phyloP scores from a whole-genome alignment of 2,797 vertebrate species.

The Hapalemur alaotrensis region DNA sequence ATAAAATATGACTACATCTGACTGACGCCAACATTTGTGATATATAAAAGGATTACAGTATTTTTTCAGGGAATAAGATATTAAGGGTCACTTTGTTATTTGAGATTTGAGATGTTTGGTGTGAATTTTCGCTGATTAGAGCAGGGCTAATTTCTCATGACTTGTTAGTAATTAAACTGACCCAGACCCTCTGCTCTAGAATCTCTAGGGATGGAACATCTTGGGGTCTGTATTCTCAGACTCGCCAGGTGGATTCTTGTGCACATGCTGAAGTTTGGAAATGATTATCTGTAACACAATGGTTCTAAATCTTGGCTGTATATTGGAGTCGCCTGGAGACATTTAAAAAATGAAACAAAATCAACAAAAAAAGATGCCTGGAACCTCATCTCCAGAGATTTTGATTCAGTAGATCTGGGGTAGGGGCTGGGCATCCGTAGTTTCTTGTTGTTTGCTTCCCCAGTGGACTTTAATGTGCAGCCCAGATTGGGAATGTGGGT shows the following conservation, averaged over 20 bases:
- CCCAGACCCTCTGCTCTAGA: background rate
- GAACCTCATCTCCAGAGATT: background rate
- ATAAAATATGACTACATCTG: background rate
- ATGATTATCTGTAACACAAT: background rate
- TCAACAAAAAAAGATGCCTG: background rate
- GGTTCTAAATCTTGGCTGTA: background rate
- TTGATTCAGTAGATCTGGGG: background rate
- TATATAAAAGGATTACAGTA: background rate
- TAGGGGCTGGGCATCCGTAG: background rate
- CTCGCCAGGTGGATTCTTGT: background rate
- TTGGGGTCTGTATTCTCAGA: background rate
- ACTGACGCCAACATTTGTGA: background rate
- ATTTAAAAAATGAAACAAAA: background rate
- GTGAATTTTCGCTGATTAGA: background rate
- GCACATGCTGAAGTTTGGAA: background rate
- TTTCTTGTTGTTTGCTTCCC: background rate
- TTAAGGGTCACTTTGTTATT: background rate
- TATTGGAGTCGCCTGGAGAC: background rate
- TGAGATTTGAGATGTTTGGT: constrained; percentile 4
- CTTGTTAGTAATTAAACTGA: background rate
- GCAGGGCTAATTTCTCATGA: background rate
- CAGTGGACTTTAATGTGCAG: background rate
- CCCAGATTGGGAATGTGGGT: background rate
- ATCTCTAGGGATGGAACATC: background rate
- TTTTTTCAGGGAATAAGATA: background rate